Evolutionary conservation across 2,888 invertebrate species (phyloP).

Genomic region (Orthonychiurus folsomi): DNA sequence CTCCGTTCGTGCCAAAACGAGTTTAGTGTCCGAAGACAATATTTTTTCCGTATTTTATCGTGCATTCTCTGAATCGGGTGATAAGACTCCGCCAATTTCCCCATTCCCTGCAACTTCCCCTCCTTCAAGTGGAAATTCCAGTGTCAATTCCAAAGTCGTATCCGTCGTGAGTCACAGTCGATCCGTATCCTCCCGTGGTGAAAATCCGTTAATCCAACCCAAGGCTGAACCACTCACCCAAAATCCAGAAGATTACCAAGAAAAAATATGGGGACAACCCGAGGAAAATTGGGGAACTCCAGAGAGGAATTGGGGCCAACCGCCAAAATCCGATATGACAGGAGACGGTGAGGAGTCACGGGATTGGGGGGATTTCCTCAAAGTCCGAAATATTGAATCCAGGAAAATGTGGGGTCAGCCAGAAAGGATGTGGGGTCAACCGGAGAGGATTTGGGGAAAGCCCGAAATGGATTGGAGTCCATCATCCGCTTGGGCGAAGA

Average conservation of each 20-base stretch:
- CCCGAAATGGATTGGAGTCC: slow-evolving; percentile 50
- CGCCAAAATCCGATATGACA: no score
- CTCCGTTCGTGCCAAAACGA: background rate
- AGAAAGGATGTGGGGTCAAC: slow-evolving; percentile 42
- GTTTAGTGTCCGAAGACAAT: slow-evolving; percentile 46
- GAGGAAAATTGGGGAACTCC: background rate
- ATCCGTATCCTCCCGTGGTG: background rate
- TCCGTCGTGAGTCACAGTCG: slow-evolving; percentile 19
- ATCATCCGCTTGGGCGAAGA: slow-evolving; percentile 46
- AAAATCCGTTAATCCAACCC: background rate
- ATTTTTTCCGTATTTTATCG: slow-evolving; percentile 38
- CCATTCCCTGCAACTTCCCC: background rate
- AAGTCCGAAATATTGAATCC: slow-evolving; percentile 36
- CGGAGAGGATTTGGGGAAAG: slow-evolving; percentile 47
- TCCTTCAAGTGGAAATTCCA: background rate
- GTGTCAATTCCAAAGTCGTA: slow-evolving; percentile 9
- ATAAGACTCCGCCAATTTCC: background rate
- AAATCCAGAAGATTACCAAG: background rate
- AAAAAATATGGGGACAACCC: background rate
- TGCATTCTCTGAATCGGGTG: slow-evolving; percentile 25
- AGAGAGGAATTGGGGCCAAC: background rate
- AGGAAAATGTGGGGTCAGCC: slow-evolving; percentile 43
- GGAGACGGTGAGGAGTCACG: no score
- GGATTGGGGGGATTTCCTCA: background rate
- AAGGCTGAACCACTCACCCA: background rate